These are phyloP conservation scores for Pipra filicauda DNA, from an alignment of 2,113 vertebrate genomes.

Conservation along the genomic window DNA sequence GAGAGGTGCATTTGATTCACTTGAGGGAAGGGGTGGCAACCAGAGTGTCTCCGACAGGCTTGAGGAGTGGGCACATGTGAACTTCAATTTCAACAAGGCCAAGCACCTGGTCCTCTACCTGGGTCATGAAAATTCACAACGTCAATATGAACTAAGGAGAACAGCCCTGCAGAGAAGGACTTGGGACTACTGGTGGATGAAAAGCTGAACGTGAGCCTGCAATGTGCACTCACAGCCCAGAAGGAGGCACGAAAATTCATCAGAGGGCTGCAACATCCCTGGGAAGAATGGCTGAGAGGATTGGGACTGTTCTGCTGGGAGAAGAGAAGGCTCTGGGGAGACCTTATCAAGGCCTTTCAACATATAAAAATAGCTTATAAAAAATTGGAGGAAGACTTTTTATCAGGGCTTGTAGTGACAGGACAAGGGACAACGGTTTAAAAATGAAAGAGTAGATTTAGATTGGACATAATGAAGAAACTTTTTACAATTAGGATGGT, in stretches of 20 bases:
- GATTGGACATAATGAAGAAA: background rate
- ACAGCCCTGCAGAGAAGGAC: background rate
- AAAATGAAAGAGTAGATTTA: background rate
- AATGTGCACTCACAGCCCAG: background rate
- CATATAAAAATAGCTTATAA: background rate
- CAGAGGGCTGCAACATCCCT: background rate
- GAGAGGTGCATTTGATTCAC: fast-evolving
- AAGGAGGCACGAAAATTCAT: background rate
- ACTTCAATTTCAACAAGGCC: background rate
- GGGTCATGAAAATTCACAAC: background rate
- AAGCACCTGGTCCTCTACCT: background rate
- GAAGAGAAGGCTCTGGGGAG: background rate
- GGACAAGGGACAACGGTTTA: background rate
- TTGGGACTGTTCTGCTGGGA: background rate
- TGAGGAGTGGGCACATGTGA: background rate
- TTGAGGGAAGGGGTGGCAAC: background rate
- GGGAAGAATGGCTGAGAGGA: background rate
- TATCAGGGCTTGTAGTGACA: background rate
- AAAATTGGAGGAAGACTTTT: background rate
- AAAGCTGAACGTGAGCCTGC: background rate
- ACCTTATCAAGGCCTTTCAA: background rate
- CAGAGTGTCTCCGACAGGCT: background rate
- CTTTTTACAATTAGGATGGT: background rate
- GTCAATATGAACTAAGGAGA: background rate
- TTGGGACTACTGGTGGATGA: background rate